Percentiles rank a stretch among this genome's conserved stretches.
phyloP scores from a whole-genome alignment of 1,140 invertebrate genomes.

The Drosophila pallidifrons region DNA sequence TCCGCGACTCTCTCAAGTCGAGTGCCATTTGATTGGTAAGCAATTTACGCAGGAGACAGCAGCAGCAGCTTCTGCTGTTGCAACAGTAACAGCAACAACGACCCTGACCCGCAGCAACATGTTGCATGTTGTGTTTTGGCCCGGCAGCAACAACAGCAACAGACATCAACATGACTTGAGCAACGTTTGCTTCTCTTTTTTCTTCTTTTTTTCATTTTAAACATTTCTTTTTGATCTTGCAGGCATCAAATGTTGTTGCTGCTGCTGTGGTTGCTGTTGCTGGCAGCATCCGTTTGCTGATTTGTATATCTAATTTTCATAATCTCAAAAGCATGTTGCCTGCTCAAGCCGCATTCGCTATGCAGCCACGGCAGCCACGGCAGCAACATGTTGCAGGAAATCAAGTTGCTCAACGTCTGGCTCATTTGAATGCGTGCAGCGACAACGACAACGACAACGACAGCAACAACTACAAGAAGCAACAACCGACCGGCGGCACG shows the following conservation, averaged over 20 bases:
- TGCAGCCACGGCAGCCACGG: conserved; percentile 57
- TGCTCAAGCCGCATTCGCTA: conserved; percentile 47
- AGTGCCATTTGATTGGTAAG: conserved; percentile 75
- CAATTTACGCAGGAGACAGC: conserved; percentile 69
- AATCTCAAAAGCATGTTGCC: conserved; percentile 66
- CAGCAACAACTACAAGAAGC: conserved; percentile 30
- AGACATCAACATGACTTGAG: conserved; percentile 31
- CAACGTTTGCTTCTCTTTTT: conserved; percentile 9
- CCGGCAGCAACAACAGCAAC: conserved; percentile 10
- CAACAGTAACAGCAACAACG: conserved; percentile 33
- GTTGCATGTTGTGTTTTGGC: conserved; percentile 61
- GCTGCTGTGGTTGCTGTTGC: conserved; percentile 44
- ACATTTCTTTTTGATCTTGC: conserved; percentile 56
- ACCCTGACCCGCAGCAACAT: conserved; percentile 78
- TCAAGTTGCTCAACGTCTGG: conserved; percentile 65
- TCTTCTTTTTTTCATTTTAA: background rate
- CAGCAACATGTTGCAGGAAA: conserved; percentile 72
- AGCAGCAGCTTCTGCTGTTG: conserved; percentile 1
- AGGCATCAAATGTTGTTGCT: conserved; percentile 71
- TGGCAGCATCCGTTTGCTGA: conserved; percentile 81
- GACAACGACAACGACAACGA: conserved; percentile 13
- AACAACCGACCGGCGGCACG: conserved; percentile 68
- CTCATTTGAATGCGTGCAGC: conserved; percentile 74
- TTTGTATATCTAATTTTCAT: conserved; percentile 85
- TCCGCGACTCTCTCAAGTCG: conserved; percentile 68